Evolutionary conservation across 2,113 vertebrate genomes (phyloP).

Genomic region (Menidia beryllina): DNA sequence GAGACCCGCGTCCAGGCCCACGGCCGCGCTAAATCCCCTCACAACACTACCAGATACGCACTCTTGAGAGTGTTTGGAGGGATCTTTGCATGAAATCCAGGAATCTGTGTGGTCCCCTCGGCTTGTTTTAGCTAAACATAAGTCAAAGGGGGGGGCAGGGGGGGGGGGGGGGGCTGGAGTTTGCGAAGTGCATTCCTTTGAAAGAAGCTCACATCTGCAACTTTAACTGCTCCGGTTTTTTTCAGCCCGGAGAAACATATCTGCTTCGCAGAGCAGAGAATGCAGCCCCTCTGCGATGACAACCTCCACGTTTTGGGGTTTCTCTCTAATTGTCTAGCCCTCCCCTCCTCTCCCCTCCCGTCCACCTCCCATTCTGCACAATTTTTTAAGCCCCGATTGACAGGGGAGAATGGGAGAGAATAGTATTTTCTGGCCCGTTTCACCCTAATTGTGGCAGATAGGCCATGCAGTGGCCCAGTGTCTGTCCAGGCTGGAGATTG

Average conservation of each 20-base stretch:
- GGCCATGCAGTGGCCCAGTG: slow-evolving; percentile 77
- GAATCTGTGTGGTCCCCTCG: slow-evolving; percentile 76
- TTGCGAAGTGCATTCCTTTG: slow-evolving; percentile 67
- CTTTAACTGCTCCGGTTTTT: slow-evolving; percentile 45
- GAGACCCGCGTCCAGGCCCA: slow-evolving; percentile 62
- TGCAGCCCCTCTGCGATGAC: too few relatives aligned
- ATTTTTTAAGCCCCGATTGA: slow-evolving; percentile 74
- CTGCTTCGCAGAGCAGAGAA: slow-evolving; percentile 32
- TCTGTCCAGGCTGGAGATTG: slow-evolving; percentile 75
- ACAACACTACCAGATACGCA: slow-evolving; percentile 50
- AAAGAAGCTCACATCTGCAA: slow-evolving; percentile 74
- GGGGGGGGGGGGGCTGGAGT: background rate
- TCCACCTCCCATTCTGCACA: slow-evolving; percentile 57
- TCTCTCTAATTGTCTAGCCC: slow-evolving; percentile 60
- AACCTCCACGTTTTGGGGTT: slow-evolving; percentile 7
- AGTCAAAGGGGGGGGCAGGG: slow-evolving; percentile 2
- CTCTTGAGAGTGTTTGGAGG: slow-evolving; percentile 68
- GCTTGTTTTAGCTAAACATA: slow-evolving; percentile 50
- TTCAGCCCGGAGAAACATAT: slow-evolving; percentile 63
- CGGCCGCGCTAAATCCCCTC: slow-evolving; percentile 56
- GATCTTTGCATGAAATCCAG: slow-evolving; percentile 49
- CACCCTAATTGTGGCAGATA: slow-evolving; percentile 83
- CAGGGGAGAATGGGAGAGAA: slow-evolving; percentile 78
- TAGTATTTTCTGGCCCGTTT: slow-evolving; percentile 88
- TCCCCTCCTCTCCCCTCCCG: slow-evolving; percentile 11